Evolutionary conservation across 2,888 invertebrate genomes (phyloP).

Genomic region (Anarsia innoxiella): DNA sequence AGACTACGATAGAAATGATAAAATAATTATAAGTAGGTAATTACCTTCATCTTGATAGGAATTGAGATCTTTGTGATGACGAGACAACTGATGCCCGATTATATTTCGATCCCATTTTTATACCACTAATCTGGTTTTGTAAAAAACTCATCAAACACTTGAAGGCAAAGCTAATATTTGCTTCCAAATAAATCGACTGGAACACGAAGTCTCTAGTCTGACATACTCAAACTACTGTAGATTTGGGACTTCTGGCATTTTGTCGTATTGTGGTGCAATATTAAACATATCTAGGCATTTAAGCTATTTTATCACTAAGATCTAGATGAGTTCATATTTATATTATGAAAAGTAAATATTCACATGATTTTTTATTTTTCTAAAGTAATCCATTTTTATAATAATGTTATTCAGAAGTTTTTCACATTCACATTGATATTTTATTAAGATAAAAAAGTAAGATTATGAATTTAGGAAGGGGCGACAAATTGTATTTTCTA

Average conservation of each 20-base stretch:
- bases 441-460: too few species aligned
- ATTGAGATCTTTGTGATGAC: constrained; percentile 44
- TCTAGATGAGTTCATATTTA: too few species aligned
- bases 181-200: constrained; percentile 4
- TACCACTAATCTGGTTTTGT: constrained; percentile 15
- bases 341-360: too few species aligned
- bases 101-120: constrained; percentile 27
- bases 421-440: too few species aligned
- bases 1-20: constrained; percentile 39
- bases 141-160: constrained; percentile 38
- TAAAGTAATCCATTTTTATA: too few species aligned
- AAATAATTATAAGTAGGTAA: constrained; percentile 17
- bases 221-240: neutral
- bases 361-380: too few species aligned
- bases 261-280: too few species aligned
- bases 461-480: too few species aligned
- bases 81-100: constrained; percentile 37
- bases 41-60: constrained; percentile 53
- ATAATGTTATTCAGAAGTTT: too few species aligned
- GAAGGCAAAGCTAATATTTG: constrained; percentile 30
- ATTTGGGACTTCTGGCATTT: neutral
- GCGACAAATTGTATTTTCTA: too few species aligned
- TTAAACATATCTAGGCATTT: too few species aligned
- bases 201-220: neutral
- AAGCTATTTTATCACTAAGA: too few species aligned